Percentiles rank a stretch among this genome's conserved stretches.
These are phyloP conservation scores for Orgyia antiqua DNA, from an alignment of 2,888 invertebrate species.

Conservation along the genomic window DNA sequence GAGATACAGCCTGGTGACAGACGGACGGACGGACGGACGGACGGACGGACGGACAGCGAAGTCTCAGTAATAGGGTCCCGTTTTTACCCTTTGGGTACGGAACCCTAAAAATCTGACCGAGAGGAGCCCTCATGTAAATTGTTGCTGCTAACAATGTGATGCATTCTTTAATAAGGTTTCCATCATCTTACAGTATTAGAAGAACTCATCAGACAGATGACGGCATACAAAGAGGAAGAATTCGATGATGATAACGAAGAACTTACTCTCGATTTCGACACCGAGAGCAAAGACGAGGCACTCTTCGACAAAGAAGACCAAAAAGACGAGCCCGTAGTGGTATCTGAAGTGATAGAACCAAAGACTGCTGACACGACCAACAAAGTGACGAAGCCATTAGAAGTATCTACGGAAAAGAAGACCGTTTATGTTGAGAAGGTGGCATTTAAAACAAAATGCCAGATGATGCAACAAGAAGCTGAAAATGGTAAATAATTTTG, in stretches of 20 bases:
- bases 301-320: slow-evolving; percentile 25
- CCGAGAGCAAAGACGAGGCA: slow-evolving; percentile 26
- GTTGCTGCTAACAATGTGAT: too few relatives aligned
- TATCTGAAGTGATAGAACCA: slow-evolving; percentile 52
- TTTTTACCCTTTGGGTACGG: too few relatives aligned
- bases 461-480: slow-evolving; percentile 67
- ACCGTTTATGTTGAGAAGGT: slow-evolving; percentile 9
- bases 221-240: slow-evolving; percentile 71
- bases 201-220: slow-evolving; percentile 83
- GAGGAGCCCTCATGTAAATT: too few relatives aligned
- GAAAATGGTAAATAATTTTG: slow-evolving; percentile 49
- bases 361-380: slow-evolving; percentile 52
- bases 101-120: too few relatives aligned
- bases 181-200: slow-evolving; percentile 81
- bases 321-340: slow-evolving; percentile 35
- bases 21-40: too few relatives aligned
- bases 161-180: too few relatives aligned
- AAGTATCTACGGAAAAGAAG: slow-evolving; percentile 40
- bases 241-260: slow-evolving; percentile 66
- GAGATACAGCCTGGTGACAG: too few relatives aligned
- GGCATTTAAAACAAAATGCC: slow-evolving; percentile 74
- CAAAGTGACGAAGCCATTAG: slow-evolving; percentile 36
- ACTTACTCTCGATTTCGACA: slow-evolving; percentile 42
- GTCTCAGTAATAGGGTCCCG: too few relatives aligned
- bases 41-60: too few relatives aligned